These are phyloP conservation scores for Andrena chrysosceles DNA, from an alignment of 2,888 invertebrate species.

Conservation along the genomic window DNA sequence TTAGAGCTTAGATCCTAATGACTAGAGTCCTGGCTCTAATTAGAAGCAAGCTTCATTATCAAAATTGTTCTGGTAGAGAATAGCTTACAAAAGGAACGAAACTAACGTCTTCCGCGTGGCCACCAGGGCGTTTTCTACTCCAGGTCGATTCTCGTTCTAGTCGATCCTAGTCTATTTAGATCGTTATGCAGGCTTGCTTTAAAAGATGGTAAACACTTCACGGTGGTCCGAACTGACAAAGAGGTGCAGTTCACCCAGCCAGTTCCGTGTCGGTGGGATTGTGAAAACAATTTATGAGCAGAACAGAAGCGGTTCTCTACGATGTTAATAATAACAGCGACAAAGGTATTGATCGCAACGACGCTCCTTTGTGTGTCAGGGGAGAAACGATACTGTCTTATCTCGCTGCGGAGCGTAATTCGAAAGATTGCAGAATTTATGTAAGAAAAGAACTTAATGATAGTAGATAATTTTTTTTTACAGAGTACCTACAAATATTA, in stretches of 20 bases:
- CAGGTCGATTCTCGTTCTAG: conserved; percentile 18
- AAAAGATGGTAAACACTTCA: conserved; percentile 64
- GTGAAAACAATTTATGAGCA: conserved; percentile 59
- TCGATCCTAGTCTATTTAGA: conserved; percentile 31
- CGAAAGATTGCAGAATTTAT: neutral
- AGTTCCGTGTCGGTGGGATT: conserved; percentile 25
- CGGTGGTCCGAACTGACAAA: conserved; percentile 66
- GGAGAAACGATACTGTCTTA: conserved; percentile 15
- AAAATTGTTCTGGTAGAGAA: neutral
- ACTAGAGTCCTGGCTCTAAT: neutral
- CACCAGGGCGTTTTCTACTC: neutral
- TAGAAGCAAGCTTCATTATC: neutral
- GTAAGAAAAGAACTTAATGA: neutral
- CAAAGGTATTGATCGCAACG: conserved; percentile 40
- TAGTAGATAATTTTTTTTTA: neutral
- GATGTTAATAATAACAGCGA: conserved; percentile 55
- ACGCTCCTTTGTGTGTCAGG: conserved; percentile 13
- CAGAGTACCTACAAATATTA: too few species aligned
- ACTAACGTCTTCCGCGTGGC: neutral
- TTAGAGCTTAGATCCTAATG: neutral
- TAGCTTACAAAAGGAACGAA: neutral
- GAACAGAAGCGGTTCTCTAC: conserved; percentile 20
- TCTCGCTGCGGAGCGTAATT: neutral
- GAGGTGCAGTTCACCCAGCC: conserved; percentile 50
- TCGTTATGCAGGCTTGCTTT: conserved; percentile 31